These are phyloP conservation scores for Eudasyphora cyanicolor DNA, from an alignment of 2,888 invertebrate genomes.

Conservation along the genomic window DNA sequence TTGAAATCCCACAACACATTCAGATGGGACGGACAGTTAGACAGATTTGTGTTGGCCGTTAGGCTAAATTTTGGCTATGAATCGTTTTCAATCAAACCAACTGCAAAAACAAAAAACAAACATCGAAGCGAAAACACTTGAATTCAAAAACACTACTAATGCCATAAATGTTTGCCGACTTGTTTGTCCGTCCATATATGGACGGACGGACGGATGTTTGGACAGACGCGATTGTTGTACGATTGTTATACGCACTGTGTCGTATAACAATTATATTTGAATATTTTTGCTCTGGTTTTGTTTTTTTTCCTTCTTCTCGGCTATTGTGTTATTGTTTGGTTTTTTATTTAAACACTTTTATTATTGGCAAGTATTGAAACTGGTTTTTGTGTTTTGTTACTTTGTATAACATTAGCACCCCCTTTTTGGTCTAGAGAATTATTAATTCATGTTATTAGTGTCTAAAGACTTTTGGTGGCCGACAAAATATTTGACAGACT, in stretches of 20 bases:
- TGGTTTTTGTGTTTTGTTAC: background rate
- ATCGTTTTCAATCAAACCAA: background rate
- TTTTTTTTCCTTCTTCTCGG: too few species aligned
- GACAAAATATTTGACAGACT: background rate
- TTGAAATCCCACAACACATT: background rate
- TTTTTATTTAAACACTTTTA: background rate
- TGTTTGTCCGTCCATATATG: background rate
- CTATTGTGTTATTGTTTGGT: background rate
- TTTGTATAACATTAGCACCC: background rate
- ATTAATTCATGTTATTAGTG: background rate
- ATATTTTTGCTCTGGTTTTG: conserved; percentile 14
- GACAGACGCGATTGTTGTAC: background rate
- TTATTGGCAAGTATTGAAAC: background rate
- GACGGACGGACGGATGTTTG: background rate
- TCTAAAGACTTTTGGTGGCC: background rate
- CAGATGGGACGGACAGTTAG: background rate
- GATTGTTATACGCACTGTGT: conserved; percentile 1
- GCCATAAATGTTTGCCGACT: conserved; percentile 18
- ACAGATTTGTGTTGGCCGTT: background rate
- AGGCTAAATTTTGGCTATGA: background rate
- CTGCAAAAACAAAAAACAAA: background rate
- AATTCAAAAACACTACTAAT: background rate
- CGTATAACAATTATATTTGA: conserved; percentile 13
- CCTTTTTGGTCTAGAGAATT: background rate
- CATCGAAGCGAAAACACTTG: background rate